Base-by-base conservation (phyloP, 2,888 invertebrate species). In the Melieria picta region DNA sequence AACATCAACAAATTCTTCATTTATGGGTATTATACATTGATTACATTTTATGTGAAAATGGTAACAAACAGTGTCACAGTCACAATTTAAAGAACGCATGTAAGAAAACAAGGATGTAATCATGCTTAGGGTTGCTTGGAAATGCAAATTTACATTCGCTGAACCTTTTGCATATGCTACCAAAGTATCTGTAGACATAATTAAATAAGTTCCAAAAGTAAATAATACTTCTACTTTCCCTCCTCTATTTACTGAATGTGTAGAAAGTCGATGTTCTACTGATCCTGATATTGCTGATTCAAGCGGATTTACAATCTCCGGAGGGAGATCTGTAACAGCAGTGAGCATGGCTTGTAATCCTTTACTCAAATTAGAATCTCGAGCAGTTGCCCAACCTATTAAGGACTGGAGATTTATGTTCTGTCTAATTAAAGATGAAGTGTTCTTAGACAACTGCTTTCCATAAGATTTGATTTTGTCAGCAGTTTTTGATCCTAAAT, bases 401-500 rank as follows among this genome's bases (percentile, higher is more conserved):
- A 61, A 11, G 45, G 61, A 43, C 4, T 61, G 61, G 7, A 61
- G 10, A 45, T 61, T 61, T 4, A 13, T 13, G 9, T 4, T 45
- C n/a, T 7, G 42, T 61, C 45, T 43, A 9, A 61, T 11, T 5
- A 61, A 43, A 5, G 11, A n/a, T n/a, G n/a, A n/a, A n/a, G n/a
- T n/a, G n/a, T n/a, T n/a, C n/a, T n/a, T n/a, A n/a, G n/a, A n/a
- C n/a, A n/a, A 13, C 10, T 61, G 4, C 45, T 61, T 45, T 46
- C 61, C 61, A 43, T 43, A 61, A 43, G 43, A 43, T 61, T 61
- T 43, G 9, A 61, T 45, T 61, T 61, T 61, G 45, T 61, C 61
- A 9, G 5, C 45, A 5, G 61, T 61, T 11, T 6, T 61, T 45
- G 61, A 61, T 5, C 61, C 61, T 10, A 61, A 43, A 43, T 61